Evolutionary conservation across 2,797 vertebrate species (phyloP).

Genomic region (Anisognathus igniventris): DNA sequence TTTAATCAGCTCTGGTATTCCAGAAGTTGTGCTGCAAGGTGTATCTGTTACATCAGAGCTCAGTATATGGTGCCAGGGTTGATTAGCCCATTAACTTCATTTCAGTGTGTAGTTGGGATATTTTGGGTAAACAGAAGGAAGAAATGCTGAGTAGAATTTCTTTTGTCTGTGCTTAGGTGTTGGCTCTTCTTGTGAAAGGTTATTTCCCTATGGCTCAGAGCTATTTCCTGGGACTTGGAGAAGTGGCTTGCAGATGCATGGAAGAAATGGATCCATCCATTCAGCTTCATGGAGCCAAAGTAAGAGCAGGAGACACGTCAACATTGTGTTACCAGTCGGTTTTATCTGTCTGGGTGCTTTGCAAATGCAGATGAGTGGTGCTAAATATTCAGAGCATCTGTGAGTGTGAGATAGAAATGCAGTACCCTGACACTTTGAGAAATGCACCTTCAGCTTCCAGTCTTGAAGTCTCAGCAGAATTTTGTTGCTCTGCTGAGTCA

Average conservation of each 20-base stretch:
- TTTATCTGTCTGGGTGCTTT: neutral
- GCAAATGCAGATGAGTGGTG: neutral
- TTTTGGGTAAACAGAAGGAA: neutral
- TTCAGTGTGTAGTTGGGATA: neutral
- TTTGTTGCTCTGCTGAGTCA: neutral
- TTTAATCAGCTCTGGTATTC: neutral
- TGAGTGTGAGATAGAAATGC: neutral
- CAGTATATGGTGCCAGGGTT: neutral
- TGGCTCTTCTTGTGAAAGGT: slow-evolving; percentile 89
- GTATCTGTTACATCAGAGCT: neutral
- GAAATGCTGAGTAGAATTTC: neutral
- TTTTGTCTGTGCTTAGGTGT: slow-evolving; percentile 74
- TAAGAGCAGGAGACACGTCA: slow-evolving; percentile 53
- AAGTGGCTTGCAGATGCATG: slow-evolving; percentile 88
- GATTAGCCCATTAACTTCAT: neutral
- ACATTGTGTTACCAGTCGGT: rapidly evolving
- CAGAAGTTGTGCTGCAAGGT: neutral
- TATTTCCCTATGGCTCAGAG: slow-evolving; percentile 85
- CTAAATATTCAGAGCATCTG: neutral
- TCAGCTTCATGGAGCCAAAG: slow-evolving; percentile 94
- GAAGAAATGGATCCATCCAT: slow-evolving; percentile 86
- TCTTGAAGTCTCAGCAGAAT: neutral
- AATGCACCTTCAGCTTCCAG: neutral
- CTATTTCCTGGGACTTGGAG: slow-evolving; percentile 84
- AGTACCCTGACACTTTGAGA: neutral